phyloP scores from a whole-genome alignment of 92 coral and sea anemone species.

The Heliopora coerulea region DNA sequence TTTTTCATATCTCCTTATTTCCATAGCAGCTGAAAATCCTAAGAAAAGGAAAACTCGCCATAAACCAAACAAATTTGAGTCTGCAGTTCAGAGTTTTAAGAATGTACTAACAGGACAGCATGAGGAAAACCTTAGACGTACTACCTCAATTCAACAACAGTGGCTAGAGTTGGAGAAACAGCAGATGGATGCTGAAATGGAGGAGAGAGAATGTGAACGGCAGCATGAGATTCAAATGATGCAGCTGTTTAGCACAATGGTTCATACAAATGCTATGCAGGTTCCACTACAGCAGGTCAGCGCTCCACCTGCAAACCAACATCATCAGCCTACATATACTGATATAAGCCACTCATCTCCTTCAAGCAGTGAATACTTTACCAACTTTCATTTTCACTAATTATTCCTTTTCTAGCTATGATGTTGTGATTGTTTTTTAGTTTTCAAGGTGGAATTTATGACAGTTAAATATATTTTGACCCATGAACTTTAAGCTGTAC shows the following conservation, averaged over 20 bases:
- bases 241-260: constrained; percentile 25
- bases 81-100: constrained; percentile 22
- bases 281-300: background rate
- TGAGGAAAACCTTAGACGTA: constrained; percentile 1
- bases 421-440: background rate
- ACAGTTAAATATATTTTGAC: background rate
- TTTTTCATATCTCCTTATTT: background rate
- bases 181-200: background rate
- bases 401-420: background rate
- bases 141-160: constrained; percentile 24
- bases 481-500: no score
- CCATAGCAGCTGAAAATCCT: background rate
- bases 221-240: constrained; percentile 20
- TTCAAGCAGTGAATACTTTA: constrained; percentile 14
- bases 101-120: constrained; percentile 25
- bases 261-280: background rate
- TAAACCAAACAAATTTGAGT: constrained; percentile 14
- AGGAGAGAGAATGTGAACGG: constrained; percentile 26
- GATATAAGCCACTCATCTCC: constrained; percentile 25
- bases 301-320: background rate
- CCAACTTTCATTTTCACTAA: constrained; percentile 1
- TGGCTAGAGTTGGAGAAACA: constrained; percentile 29
- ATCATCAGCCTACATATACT: constrained; percentile 18
- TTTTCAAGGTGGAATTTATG: constrained; percentile 5
- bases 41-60: constrained; percentile 24